Base-by-base conservation (phyloP, 1,140 invertebrate genomes). In the Zaprionus nigranus region DNA sequence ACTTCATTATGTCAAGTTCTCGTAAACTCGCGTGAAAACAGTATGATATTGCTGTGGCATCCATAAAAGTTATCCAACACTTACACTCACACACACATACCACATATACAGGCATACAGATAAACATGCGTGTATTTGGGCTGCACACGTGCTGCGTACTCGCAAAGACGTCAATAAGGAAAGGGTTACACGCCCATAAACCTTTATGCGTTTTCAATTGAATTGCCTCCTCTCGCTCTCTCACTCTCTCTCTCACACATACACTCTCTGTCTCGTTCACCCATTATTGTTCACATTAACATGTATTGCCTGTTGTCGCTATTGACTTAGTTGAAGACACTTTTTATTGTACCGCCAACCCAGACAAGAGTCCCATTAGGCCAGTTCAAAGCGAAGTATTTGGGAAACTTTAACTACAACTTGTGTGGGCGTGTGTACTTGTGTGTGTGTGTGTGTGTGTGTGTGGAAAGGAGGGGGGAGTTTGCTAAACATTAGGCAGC, bases 351-450 rank as follows among this genome's bases (percentile, higher is more conserved):
- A n/a, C 15, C 13, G 38, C 38, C 38, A n/a, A n/a, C 15, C 5
- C 38, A 40, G 38, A 3, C 40, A 17, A 17, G n/a, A 46, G n/a
- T 46, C n/a, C 40, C 40, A 46, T 46, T 46, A 46, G 40, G 40
- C 40, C 40, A 46, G 40, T 46, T 46, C n/a, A 46, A 46, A 46
- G n/a, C n/a, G 40, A 46, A 46, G 40, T 46, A 46, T 46, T 46
- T 17, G 40, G n/a, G n/a, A 46, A 46, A 46, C 40, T 46, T 46
- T 46, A 46, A 46, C 40, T 46, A 46, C n/a, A 46, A 46, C 40
- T 46, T 46, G 0, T 17, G 40, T 17, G 30, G 30, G 30, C 2
- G n/a, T 46, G 38, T 34, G 9, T 11, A 7, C 9, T 9, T 34
- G 9, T 11, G 30, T 30, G 9, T 30, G 28, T 30, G 9, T 30